Evolutionary conservation across 2,113 vertebrate species (phyloP).

Genomic region (Chrysochloris asiatica): DNA sequence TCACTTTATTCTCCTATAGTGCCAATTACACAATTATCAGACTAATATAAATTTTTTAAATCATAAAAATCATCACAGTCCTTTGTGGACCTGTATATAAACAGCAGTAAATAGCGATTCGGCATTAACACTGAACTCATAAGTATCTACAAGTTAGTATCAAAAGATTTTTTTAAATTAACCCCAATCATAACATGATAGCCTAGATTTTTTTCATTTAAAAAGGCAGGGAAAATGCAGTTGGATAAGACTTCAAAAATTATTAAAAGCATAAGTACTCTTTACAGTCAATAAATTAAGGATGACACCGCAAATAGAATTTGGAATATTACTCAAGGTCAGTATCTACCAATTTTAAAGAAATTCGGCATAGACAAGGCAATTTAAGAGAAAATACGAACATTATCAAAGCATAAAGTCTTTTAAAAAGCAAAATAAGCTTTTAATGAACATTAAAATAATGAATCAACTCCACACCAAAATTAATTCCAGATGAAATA

Average conservation of each 20-base stretch:
- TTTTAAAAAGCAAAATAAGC: too few species aligned
- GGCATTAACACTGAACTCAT: not conserved
- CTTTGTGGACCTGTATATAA: not conserved
- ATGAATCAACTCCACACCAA: too few species aligned
- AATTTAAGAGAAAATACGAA: constrained; percentile 24
- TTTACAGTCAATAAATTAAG: constrained; percentile 25
- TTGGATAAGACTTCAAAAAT: not conserved
- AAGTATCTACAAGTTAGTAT: not conserved
- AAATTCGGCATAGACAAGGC: not conserved
- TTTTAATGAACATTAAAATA: too few species aligned
- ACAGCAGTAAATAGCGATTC: not conserved
- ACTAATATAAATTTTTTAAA: not conserved
- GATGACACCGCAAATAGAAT: not conserved
- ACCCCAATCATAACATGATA: too few species aligned
- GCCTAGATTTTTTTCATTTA: not conserved
- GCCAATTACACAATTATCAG: not conserved
- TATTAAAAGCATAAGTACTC: not conserved
- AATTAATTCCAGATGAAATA: too few species aligned
- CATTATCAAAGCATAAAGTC: not conserved
- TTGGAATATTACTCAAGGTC: not conserved
- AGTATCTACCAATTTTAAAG: not conserved
- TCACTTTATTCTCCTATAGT: not conserved
- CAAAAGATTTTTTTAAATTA: not conserved
- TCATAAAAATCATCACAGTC: not conserved
- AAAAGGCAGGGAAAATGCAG: not conserved